These are phyloP conservation scores for Colletes gigas DNA, from an alignment of 1,140 invertebrate species.

Conservation along the genomic window DNA sequence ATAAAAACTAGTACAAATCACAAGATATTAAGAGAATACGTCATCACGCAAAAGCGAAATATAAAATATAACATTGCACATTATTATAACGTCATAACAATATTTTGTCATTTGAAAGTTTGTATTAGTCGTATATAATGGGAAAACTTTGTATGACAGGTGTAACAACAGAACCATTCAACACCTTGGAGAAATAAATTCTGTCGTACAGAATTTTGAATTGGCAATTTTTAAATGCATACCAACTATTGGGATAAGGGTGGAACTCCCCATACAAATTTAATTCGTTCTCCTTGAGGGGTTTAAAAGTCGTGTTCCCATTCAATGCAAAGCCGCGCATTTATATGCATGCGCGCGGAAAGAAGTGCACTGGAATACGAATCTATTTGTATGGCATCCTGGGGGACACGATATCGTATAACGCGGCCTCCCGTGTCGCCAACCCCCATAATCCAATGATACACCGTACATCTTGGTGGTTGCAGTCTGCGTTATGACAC, in stretches of 20 bases:
- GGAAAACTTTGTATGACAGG: too few relatives aligned
- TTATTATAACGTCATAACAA: too few relatives aligned
- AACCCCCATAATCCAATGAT: conserved; percentile 33
- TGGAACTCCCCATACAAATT: background rate
- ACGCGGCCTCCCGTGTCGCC: conserved; percentile 18
- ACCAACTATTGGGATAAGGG: background rate
- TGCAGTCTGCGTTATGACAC: conserved; percentile 23
- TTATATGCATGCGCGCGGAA: conserved; percentile 24
- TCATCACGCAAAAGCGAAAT: too few relatives aligned
- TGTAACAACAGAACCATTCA: too few relatives aligned
- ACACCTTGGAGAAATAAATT: too few relatives aligned
- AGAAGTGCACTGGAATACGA: conserved; percentile 29
- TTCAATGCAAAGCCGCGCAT: background rate
- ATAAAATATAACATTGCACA: too few relatives aligned
- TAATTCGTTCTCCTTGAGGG: background rate
- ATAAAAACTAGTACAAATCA: too few relatives aligned
- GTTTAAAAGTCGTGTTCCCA: background rate
- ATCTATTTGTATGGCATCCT: conserved; percentile 13
- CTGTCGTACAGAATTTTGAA: background rate
- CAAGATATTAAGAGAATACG: too few relatives aligned
- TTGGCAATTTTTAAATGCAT: background rate
- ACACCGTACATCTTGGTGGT: background rate
- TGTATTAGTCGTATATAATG: too few relatives aligned
- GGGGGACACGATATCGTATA: conserved; percentile 23
- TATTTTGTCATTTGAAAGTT: too few relatives aligned